Evolutionary conservation across 2,797 vertebrate genomes (phyloP).

Genomic region (Pantherophis alleghaniensis): DNA sequence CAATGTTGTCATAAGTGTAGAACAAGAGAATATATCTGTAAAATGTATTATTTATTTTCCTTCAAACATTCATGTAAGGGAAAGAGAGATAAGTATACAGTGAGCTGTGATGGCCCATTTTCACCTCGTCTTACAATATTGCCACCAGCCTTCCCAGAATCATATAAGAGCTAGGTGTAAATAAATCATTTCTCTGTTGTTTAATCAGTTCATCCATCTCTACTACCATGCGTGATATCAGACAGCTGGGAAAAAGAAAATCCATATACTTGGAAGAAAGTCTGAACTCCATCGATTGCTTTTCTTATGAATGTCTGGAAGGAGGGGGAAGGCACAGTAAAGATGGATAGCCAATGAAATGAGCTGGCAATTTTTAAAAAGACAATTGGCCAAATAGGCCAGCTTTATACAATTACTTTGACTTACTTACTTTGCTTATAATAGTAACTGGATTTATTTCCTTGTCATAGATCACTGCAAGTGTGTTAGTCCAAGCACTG

Average conservation of each 20-base stretch:
- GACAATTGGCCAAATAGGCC: neutral
- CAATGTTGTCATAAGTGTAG: neutral
- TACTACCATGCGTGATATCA: slow-evolving; percentile 1
- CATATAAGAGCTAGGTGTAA: slow-evolving; percentile 25
- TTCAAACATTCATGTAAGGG: neutral
- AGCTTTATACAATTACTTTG: neutral
- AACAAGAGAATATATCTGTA: neutral
- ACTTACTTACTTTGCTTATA: neutral
- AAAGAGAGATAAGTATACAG: slow-evolving; percentile 4
- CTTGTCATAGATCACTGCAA: neutral
- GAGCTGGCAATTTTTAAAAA: neutral
- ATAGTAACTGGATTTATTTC: neutral
- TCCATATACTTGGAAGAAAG: slow-evolving; percentile 2
- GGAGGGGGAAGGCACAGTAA: neutral
- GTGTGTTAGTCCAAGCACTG: neutral
- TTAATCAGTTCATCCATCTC: slow-evolving; percentile 49
- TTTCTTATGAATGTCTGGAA: neutral
- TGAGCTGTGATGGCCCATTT: slow-evolving; percentile 16
- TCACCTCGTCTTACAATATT: neutral
- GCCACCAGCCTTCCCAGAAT: slow-evolving; percentile 17
- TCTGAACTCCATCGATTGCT: slow-evolving; percentile 26
- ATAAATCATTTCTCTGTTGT: slow-evolving; percentile 8
- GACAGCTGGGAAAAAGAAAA: slow-evolving; percentile 30
- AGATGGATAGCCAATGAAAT: neutral
- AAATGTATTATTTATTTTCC: neutral